Percentiles rank a stretch among this genome's conserved stretches.
Evolutionary conservation across 2,888 invertebrate genomes (phyloP).

Genomic region (Pristionchus fissidentatus): DNA sequence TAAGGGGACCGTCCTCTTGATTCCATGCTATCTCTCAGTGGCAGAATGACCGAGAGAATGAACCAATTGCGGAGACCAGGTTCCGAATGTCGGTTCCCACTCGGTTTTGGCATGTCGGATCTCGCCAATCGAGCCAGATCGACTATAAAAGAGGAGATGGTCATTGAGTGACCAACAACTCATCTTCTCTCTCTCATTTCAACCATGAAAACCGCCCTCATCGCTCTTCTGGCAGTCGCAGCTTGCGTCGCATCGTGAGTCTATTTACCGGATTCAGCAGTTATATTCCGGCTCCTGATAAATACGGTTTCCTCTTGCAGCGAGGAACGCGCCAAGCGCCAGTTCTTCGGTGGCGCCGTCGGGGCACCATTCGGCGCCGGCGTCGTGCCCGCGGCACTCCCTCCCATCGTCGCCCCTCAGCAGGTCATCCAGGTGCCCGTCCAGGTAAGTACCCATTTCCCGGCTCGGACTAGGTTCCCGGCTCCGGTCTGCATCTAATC

Average conservation of each 20-base stretch:
- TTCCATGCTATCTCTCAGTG: not conserved
- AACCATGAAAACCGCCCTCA: constrained; percentile 15
- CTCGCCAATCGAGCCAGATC: not conserved
- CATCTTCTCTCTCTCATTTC: not conserved
- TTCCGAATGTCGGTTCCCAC: constrained; percentile 24
- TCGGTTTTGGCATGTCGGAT: not conserved
- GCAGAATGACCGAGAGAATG: not conserved
- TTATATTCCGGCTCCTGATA: not conserved
- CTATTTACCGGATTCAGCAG: not conserved
- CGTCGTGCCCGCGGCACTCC: constrained; percentile 6
- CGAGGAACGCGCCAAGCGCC: not conserved
- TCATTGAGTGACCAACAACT: not conserved
- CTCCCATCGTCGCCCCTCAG: constrained; percentile 28
- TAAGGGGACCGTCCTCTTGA: not conserved
- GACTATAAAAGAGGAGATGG: constrained; percentile 9
- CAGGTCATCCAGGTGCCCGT: constrained; percentile 41
- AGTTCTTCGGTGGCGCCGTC: not conserved
- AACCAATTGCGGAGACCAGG: not conserved
- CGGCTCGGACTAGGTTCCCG: not conserved
- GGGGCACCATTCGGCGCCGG: not conserved
- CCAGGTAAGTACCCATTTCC: not conserved
- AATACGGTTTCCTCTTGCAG: constrained; percentile 12
- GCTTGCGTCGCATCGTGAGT: not conserved
- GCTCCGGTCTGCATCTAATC: not conserved
- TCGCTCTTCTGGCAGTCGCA: constrained; percentile 32